phyloP scores from a whole-genome alignment of 1,140 invertebrate genomes.

The Ylistrum balloti region DNA sequence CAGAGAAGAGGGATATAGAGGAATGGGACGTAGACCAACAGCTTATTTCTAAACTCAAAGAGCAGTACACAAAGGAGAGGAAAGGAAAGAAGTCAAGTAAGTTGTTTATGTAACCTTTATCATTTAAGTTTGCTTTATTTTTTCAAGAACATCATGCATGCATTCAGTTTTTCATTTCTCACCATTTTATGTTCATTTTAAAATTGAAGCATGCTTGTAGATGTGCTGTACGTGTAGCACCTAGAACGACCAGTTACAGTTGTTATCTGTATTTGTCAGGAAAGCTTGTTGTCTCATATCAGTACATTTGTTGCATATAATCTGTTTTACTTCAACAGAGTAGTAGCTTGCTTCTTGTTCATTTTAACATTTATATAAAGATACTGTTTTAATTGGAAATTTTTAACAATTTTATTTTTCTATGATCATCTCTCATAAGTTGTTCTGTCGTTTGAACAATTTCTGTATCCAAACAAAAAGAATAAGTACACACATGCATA shows the following conservation, averaged over 20 bases:
- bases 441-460: not conserved
- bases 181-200: slow-evolving; percentile 25
- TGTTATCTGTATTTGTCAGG: not conserved
- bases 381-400: not conserved
- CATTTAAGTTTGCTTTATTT: not conserved
- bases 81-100: slow-evolving; percentile 82
- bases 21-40: slow-evolving; percentile 83
- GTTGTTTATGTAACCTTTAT: slow-evolving; percentile 51
- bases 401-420: not conserved
- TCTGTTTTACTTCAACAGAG: not conserved
- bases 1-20: slow-evolving; percentile 82
- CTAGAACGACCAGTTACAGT: slow-evolving; percentile 15
- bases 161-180: slow-evolving; percentile 15
- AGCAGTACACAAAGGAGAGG: slow-evolving; percentile 84
- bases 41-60: slow-evolving; percentile 83
- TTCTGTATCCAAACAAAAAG: not conserved
- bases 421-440: too few relatives aligned
- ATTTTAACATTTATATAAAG: not conserved
- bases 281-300: slow-evolving; percentile 17
- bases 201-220: not conserved
- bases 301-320: not conserved
- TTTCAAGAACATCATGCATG: not conserved
- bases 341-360: not conserved
- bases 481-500: not conserved
- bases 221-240: slow-evolving; percentile 29